Evolutionary conservation across 2,113 vertebrate genomes (phyloP).

Genomic region (Ivindomyrus marchei): DNA sequence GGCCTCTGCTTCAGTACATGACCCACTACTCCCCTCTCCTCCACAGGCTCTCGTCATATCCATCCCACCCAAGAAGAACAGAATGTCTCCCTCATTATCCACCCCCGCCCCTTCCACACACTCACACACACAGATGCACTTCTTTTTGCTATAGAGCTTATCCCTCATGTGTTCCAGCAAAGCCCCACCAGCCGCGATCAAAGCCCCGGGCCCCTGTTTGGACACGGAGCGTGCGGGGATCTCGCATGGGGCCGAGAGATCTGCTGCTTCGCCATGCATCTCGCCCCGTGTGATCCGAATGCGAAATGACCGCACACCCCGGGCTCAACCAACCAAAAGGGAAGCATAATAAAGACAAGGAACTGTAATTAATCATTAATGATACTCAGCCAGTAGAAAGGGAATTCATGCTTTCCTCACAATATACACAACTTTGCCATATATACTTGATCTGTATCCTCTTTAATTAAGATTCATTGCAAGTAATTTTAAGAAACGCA

Average conservation of each 20-base stretch:
- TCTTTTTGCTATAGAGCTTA: background rate
- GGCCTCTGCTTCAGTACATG: background rate
- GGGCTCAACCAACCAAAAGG: background rate
- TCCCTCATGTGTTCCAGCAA: background rate
- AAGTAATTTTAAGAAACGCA: background rate
- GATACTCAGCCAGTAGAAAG: background rate
- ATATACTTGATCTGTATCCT: background rate
- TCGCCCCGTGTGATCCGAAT: background rate
- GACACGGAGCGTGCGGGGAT: background rate
- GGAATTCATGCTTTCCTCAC: background rate
- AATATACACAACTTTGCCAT: background rate
- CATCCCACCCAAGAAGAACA: constrained; percentile 7
- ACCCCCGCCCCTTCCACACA: background rate
- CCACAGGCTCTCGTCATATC: background rate
- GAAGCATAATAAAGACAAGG: background rate
- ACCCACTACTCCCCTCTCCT: background rate
- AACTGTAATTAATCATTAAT: background rate
- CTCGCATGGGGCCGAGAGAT: background rate
- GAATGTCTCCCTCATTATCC: background rate
- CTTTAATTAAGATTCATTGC: background rate
- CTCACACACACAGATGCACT: background rate
- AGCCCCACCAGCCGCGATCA: background rate
- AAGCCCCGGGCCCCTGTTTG: background rate
- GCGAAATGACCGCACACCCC: background rate
- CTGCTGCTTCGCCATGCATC: background rate